These are phyloP conservation scores for Anthoptus insignis DNA, from an alignment of 2,888 invertebrate species.

Conservation along the genomic window DNA sequence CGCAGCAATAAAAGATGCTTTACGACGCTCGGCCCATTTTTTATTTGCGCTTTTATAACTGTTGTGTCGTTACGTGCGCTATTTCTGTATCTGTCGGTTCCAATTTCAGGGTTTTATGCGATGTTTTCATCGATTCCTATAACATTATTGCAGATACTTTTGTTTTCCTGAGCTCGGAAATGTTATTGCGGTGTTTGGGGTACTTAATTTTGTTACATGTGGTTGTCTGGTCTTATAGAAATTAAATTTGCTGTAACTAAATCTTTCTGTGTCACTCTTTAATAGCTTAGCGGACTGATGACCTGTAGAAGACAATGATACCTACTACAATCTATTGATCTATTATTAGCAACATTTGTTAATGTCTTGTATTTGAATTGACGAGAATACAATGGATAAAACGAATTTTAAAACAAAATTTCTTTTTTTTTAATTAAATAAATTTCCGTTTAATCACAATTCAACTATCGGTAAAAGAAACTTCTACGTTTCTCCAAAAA, in stretches of 20 bases:
- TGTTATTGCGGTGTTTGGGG: not conserved
- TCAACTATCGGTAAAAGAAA: no score
- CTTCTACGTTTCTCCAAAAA: no score
- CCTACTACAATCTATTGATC: no score
- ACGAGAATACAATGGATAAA: no score
- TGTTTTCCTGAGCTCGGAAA: conserved; percentile 5
- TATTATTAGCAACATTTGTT: no score
- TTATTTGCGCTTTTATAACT: conserved; percentile 66
- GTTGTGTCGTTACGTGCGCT: conserved; percentile 59
- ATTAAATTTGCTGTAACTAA: not conserved
- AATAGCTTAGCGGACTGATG: no score
- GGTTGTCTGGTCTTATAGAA: not conserved
- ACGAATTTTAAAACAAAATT: no score
- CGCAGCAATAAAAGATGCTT: conserved; percentile 76
- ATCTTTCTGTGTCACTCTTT: no score
- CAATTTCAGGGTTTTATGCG: conserved; percentile 39
- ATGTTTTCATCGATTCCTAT: conserved; percentile 32
- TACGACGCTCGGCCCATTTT: conserved; percentile 67
- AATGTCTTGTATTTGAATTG: no score
- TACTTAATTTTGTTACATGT: conserved; percentile 1
- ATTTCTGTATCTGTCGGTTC: conserved; percentile 51
- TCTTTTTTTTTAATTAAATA: no score
- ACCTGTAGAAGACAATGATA: no score
- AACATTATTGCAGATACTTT: conserved; percentile 18
- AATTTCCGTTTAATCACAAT: no score